Percentiles rank a stretch among this genome's conserved stretches.
Conservation (phyloP, 2,888 invertebrate species). For the Melangyna quadrimaculata region DNA sequence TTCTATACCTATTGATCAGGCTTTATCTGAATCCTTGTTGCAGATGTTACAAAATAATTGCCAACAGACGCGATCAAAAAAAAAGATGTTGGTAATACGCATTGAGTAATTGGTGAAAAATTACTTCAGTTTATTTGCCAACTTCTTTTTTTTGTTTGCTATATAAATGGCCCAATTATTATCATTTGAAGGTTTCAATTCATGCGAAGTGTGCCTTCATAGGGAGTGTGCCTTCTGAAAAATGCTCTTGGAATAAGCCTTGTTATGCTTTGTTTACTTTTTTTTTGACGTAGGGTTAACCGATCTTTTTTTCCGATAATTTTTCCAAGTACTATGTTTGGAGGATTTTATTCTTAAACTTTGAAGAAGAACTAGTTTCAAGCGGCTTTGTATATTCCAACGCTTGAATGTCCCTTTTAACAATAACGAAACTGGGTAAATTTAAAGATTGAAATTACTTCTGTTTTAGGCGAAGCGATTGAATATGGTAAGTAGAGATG, state of each 20-base stretch:
- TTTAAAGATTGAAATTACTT: no score
- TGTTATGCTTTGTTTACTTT: neutral
- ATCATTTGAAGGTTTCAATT: slow-evolving; percentile 10
- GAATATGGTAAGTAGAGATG: no score
- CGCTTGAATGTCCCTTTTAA: no score
- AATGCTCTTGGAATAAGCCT: slow-evolving; percentile 11
- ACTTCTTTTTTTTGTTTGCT: slow-evolving; percentile 9
- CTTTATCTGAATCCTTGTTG: slow-evolving; percentile 42
- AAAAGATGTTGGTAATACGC: slow-evolving; percentile 60
- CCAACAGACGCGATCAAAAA: slow-evolving; percentile 8
- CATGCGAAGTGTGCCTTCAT: neutral
- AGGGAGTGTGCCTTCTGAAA: neutral
- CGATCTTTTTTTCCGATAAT: no score
- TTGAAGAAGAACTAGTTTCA: no score
- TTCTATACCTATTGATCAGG: neutral
- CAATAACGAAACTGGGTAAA: no score
- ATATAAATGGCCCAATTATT: slow-evolving; percentile 65
- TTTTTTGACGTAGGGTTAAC: neutral
- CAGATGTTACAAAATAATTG: slow-evolving; percentile 69
- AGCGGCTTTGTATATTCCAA: no score
- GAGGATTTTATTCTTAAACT: no score
- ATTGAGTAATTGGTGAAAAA: slow-evolving; percentile 71
- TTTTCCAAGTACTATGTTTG: no score
- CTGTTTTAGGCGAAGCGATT: no score
- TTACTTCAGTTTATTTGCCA: slow-evolving; percentile 57